A percentile compares a stretch with the other conserved stretches of the same genome.
phyloP scores from a whole-genome alignment of 1,140 invertebrate genomes.

The Apis laboriosa region DNA sequence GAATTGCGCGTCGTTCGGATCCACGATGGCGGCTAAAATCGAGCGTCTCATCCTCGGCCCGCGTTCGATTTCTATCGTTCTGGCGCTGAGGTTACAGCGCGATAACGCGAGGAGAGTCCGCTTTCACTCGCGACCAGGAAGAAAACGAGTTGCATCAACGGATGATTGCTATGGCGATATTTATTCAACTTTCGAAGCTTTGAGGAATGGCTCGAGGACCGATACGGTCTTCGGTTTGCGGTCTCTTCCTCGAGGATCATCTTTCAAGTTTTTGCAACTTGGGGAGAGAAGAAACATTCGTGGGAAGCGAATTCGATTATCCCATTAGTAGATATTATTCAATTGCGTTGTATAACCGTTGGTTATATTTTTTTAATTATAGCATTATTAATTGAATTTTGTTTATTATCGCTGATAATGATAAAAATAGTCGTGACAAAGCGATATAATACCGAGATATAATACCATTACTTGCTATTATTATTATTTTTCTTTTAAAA shows the following conservation, averaged over 20 bases:
- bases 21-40: background rate
- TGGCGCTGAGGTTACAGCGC: slow-evolving; percentile 31
- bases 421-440: too few relatives aligned
- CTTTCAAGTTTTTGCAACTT: slow-evolving; percentile 22
- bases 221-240: background rate
- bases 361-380: too few relatives aligned
- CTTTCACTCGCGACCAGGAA: slow-evolving; percentile 76
- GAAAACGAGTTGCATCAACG: slow-evolving; percentile 64
- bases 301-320: too few relatives aligned
- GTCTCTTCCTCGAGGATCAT: background rate
- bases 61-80: slow-evolving; percentile 69
- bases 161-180: slow-evolving; percentile 57
- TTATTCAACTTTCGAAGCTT: slow-evolving; percentile 53
- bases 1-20: background rate
- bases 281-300: background rate
- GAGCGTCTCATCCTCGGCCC: slow-evolving; percentile 14
- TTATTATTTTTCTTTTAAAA: too few relatives aligned
- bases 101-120: slow-evolving; percentile 61
- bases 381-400: too few relatives aligned
- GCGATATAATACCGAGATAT: too few relatives aligned
- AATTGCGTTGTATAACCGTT: too few relatives aligned
- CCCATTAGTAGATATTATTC: too few relatives aligned
- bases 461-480: too few relatives aligned
- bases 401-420: too few relatives aligned
- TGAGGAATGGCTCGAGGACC: background rate